Percentiles rank a stretch among this genome's conserved stretches.
phyloP scores from a whole-genome alignment of 2,797 vertebrate species.

The Sebastes steindachneri region DNA sequence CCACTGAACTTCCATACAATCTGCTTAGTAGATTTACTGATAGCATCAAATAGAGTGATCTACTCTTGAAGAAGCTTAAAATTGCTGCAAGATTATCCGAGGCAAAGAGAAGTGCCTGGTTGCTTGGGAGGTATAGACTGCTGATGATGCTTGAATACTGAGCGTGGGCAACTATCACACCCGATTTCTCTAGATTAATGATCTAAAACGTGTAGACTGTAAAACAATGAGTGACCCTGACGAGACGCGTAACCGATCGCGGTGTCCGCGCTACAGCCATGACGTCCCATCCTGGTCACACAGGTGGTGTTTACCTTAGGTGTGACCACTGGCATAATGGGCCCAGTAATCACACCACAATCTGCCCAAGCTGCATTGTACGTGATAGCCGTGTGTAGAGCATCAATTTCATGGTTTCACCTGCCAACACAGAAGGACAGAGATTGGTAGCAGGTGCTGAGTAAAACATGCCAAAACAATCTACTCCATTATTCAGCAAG shows the following conservation, averaged over 20 bases:
- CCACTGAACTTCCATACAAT: slow-evolving; percentile 52
- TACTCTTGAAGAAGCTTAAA: slow-evolving; percentile 64
- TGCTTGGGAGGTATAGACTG: background rate
- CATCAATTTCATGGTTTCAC: slow-evolving; percentile 71
- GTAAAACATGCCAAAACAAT: slow-evolving; percentile 69
- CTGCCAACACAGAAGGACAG: slow-evolving; percentile 63
- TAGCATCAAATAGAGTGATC: slow-evolving; percentile 59
- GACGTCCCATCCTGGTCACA: slow-evolving; percentile 43
- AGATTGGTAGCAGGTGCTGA: slow-evolving; percentile 67
- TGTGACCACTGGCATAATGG: slow-evolving; percentile 64
- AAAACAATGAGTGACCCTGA: background rate
- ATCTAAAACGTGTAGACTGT: background rate
- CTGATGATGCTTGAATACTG: slow-evolving; percentile 12
- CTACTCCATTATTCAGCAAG: slow-evolving; percentile 44
- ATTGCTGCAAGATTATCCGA: slow-evolving; percentile 55
- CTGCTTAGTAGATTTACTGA: slow-evolving; percentile 74
- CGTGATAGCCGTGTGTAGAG: slow-evolving; percentile 53
- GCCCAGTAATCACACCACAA: slow-evolving; percentile 56
- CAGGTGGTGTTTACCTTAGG: slow-evolving; percentile 69
- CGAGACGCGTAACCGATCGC: background rate
- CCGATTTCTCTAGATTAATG: background rate
- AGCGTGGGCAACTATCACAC: background rate
- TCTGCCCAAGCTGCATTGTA: slow-evolving; percentile 46
- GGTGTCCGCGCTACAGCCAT: slow-evolving; percentile 12
- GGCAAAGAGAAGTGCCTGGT: slow-evolving; percentile 10